Percentiles rank a stretch among this genome's conserved stretches.
Conservation (phyloP, 2,888 invertebrate species). For the Elegia similella region DNA sequence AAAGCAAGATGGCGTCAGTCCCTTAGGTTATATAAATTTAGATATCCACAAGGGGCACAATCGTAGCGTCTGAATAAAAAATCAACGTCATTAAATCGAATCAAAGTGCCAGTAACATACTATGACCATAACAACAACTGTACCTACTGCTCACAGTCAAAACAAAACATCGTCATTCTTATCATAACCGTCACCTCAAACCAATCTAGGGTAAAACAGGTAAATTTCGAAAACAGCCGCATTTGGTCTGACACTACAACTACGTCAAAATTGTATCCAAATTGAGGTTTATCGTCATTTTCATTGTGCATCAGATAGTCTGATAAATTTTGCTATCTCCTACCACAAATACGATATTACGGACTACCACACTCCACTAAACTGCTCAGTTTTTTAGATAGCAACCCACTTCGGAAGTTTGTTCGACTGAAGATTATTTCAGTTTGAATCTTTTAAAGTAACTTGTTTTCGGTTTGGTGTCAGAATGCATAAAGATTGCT, state of each 20-base stretch:
- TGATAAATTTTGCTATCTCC: conserved; percentile 33
- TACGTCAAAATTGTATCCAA: conserved; percentile 37
- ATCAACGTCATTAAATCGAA: neutral
- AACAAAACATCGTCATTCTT: neutral
- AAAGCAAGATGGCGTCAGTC: no score
- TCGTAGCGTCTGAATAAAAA: no score
- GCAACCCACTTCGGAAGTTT: no score
- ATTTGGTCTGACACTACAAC: conserved; percentile 32
- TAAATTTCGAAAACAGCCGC: conserved; percentile 33
- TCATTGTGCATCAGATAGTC: conserved; percentile 31
- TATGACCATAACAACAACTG: neutral
- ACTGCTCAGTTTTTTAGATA: no score
- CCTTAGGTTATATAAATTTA: no score
- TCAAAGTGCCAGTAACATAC: neutral
- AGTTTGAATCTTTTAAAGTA: no score
- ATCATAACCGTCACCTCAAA: conserved; percentile 8
- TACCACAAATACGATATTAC: no score
- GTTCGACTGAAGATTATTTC: no score
- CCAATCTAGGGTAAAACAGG: conserved; percentile 11
- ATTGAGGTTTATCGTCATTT: conserved; percentile 34
- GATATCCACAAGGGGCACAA: no score
- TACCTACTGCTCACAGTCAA: neutral
- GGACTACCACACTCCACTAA: no score
- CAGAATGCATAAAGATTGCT: no score
- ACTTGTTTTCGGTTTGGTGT: no score